These are phyloP conservation scores for Phrynosoma blainvillii DNA, from an alignment of 2,113 vertebrate genomes.

Conservation along the genomic window DNA sequence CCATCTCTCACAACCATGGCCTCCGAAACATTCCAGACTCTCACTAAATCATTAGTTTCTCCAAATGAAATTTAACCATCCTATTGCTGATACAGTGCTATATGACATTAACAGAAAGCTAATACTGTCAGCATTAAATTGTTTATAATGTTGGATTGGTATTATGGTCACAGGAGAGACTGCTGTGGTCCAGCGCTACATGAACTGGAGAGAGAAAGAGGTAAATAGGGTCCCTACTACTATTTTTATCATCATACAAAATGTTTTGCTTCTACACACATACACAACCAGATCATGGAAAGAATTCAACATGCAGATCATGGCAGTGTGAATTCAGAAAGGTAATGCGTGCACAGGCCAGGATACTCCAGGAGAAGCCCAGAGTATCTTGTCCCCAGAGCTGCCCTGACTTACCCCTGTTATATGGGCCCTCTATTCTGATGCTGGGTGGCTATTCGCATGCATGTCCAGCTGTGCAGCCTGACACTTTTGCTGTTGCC, in stretches of 20 bases:
- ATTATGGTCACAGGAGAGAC: background rate
- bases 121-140: background rate
- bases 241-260: no score
- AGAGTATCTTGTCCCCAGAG: no score
- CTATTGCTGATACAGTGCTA: background rate
- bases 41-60: background rate
- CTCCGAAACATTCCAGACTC: conserved; percentile 10
- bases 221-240: no score
- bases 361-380: no score
- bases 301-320: background rate
- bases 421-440: no score
- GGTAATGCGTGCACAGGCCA: no score
- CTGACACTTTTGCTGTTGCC: no score
- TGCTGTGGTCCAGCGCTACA: background rate
- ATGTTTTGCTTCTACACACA: no score
- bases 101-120: conserved; percentile 9
- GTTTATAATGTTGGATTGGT: background rate
- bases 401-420: no score
- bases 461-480: no score
- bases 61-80: background rate
- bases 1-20: background rate
- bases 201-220: background rate
- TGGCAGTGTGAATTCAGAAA: background rate
- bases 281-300: background rate
- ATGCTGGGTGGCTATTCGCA: no score